Evolutionary conservation across 2,113 vertebrate genomes (phyloP).

Genomic region (Oceanites oceanicus): DNA sequence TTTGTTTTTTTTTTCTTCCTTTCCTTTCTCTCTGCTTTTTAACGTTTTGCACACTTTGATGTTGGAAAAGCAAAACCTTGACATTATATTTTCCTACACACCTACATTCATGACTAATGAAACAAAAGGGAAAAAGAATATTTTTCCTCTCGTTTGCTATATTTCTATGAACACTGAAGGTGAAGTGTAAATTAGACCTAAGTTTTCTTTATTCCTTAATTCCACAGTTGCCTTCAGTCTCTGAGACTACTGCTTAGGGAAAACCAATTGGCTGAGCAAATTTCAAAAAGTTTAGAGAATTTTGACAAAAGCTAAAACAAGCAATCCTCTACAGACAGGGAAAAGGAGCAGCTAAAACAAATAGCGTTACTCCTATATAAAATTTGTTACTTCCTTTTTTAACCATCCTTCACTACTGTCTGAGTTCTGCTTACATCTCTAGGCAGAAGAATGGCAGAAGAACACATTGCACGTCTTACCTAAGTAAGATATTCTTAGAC

Average conservation of each 20-base stretch:
- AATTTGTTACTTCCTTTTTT: not conserved
- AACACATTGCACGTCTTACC: not conserved
- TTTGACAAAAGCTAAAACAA: not conserved
- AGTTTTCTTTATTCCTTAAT: not conserved
- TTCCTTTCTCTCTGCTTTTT: not conserved
- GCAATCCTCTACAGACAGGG: not conserved
- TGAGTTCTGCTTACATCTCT: not conserved
- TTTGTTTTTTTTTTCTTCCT: too few relatives aligned
- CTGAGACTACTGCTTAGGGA: not conserved
- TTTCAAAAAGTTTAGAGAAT: not conserved
- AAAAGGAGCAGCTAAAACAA: not conserved
- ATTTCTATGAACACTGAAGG: not conserved
- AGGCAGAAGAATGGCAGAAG: not conserved
- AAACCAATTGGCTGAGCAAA: not conserved
- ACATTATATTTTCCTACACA: not conserved
- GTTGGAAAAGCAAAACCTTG: not conserved
- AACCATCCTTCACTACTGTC: not conserved
- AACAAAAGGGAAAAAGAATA: not conserved
- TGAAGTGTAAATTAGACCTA: not conserved
- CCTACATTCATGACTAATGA: not conserved
- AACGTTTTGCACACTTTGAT: not conserved
- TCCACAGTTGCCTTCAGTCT: not conserved
- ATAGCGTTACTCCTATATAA: not conserved
- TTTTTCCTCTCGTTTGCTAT: not conserved
- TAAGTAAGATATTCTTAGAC: not conserved